Percentiles rank a stretch among this genome's conserved stretches.
phyloP scores from a whole-genome alignment of 2,797 vertebrate species.

The Myotis myotis region DNA sequence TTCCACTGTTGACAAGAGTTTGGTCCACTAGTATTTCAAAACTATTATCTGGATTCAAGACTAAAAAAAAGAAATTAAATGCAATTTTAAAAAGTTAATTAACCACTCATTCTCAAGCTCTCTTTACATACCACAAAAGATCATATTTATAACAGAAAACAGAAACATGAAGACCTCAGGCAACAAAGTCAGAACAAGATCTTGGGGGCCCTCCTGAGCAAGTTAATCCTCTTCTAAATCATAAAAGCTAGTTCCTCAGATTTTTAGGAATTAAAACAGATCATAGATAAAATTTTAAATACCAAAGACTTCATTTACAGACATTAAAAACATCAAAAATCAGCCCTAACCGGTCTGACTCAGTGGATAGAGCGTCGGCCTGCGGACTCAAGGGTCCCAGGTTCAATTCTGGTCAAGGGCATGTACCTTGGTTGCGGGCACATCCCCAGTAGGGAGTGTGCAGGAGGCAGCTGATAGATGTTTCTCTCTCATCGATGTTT shows the following conservation, averaged over 20 bases:
- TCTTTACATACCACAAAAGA: not conserved
- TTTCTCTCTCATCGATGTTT: no score
- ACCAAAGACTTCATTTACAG: not conserved
- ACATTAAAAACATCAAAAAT: not conserved
- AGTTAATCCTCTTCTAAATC: not conserved
- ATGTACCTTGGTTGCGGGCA: no score
- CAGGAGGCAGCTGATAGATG: no score
- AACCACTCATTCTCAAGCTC: not conserved
- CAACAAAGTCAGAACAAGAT: not conserved
- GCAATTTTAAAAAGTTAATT: constrained; percentile 36
- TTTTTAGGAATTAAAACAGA: constrained; percentile 23
- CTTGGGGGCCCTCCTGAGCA: not conserved
- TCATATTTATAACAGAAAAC: not conserved
- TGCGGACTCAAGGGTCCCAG: no score
- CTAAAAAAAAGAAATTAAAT: constrained; percentile 79
- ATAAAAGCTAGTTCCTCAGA: not conserved
- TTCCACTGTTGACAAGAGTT: constrained; percentile 95
- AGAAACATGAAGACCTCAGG: not conserved
- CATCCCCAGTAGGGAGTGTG: no score
- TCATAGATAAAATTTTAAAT: not conserved
- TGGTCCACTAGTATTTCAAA: constrained; percentile 97
- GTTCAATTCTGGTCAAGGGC: no score
- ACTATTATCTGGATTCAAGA: constrained; percentile 96
- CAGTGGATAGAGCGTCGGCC: no score
- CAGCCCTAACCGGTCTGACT: no score